Evolutionary conservation across 2,113 vertebrate genomes (phyloP), one percentile per base, ranked within the genome.

Genomic region (Anhinga rufa): DNA sequence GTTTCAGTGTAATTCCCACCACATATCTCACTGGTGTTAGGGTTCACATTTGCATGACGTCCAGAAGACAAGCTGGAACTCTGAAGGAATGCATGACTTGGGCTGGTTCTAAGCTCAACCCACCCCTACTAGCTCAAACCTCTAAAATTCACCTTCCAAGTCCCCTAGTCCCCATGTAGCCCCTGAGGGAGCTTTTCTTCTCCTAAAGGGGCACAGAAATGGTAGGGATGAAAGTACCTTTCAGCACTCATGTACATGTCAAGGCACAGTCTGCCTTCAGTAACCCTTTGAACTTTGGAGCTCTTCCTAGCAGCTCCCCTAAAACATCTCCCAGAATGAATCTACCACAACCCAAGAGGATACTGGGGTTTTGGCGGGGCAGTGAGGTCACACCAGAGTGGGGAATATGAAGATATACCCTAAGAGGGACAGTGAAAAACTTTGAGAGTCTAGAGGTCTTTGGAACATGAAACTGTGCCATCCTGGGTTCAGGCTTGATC

Each of bases 11-110:
- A 79, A 46, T 86, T 91, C 28, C 7, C 58, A 60, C 26, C 13
- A 28, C 12, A 12, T 28, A 49, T 36, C 78, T 68, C 36, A 61
- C 17, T 2, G 1, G 9, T 25, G 6, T 69, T 61, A 31, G 17
- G 12, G 22, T 78, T 88, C 84, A 60, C 14, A 4, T 68, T 71
- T 84, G 29, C 4, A 0, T 61, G 74, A 71, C 0, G 0, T 31
- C n/a, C 17, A 78, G 57, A 91, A 84, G 17, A 57, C 24, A 64
- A 82, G 36, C 24, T 83, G 62, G 51, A 89, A 38, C 4, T 3
- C 22, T 65, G 74, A 78, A 89, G 26, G 26, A 29, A 62, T 31
- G 20, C 5, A 13, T 10, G 5, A 18, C 14, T 74, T 16, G 31
- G 32, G 38, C 12, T 80, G 17, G 13, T 72, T 79, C 52, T 24